Evolutionary conservation across 2,113 vertebrate genomes (phyloP).

Genomic region (Xiphorhynchus elegans): DNA sequence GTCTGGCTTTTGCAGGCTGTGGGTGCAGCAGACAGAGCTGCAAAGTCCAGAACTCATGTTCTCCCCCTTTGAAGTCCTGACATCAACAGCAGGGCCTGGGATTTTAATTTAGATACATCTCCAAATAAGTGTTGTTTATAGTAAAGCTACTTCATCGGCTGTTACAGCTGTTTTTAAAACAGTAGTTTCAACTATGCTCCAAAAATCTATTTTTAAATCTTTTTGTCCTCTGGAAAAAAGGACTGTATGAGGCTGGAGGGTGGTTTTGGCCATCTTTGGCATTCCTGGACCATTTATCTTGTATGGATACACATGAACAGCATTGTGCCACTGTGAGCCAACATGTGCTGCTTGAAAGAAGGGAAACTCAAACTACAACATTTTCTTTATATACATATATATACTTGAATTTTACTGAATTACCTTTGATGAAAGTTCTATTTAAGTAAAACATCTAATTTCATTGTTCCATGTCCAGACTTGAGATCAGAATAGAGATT

Average conservation of each 20-base stretch:
- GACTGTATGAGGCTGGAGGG: background rate
- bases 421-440: background rate
- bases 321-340: background rate
- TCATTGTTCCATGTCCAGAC: background rate
- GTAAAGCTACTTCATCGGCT: background rate
- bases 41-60: background rate
- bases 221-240: background rate
- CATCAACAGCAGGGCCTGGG: background rate
- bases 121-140: background rate
- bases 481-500: background rate
- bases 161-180: background rate
- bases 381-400: too few relatives aligned
- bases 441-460: background rate
- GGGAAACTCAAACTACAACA: background rate
- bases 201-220: background rate
- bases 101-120: background rate
- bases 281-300: background rate
- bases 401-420: background rate
- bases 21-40: background rate
- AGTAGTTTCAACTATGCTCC: background rate
- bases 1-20: background rate
- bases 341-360: background rate
- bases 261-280: background rate
- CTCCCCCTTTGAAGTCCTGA: background rate
- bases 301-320: accelerated